Percentiles rank a stretch among this genome's conserved stretches.
Evolutionary conservation across 2,888 invertebrate species (phyloP).

Genomic region (Lithophane socia): DNA sequence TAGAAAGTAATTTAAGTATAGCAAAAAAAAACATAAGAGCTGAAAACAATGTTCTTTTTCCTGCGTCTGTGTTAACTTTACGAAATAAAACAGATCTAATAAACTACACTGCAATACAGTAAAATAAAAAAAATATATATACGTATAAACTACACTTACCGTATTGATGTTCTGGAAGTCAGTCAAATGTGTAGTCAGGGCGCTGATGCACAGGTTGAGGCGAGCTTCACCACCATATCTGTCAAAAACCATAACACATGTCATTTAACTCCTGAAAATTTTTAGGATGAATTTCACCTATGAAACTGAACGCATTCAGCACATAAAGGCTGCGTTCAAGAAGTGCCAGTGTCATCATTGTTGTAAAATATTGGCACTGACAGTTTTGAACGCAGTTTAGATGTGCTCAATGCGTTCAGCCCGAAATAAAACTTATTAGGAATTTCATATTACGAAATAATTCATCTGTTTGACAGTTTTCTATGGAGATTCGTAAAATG

Average conservation of each 20-base stretch:
- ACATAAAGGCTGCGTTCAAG: too few species aligned
- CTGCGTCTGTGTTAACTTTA: not conserved
- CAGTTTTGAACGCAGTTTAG: not conserved
- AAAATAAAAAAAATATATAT: too few species aligned
- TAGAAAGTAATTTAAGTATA: not conserved
- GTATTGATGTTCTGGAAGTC: constrained; percentile 73
- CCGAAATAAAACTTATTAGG: too few species aligned
- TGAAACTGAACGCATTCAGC: not conserved
- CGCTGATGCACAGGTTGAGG: constrained; percentile 75
- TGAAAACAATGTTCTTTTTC: not conserved
- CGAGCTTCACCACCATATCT: constrained; percentile 84
- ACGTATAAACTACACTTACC: constrained; percentile 66
- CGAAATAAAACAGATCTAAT: not conserved
- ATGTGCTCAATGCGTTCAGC: not conserved
- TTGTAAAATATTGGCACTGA: not conserved
- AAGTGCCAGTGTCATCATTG: not conserved
- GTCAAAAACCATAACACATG: constrained; percentile 41
- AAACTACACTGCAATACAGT: too few species aligned
- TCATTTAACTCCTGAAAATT: not conserved
- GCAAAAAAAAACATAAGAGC: too few species aligned
- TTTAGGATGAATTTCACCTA: not conserved
- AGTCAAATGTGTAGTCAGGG: constrained; percentile 77
- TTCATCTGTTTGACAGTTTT: too few species aligned
- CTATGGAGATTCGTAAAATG: too few species aligned
- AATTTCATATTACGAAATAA: too few species aligned